These are phyloP conservation scores for Morone saxatilis DNA, from an alignment of 2,113 vertebrate species.

Conservation along the genomic window DNA sequence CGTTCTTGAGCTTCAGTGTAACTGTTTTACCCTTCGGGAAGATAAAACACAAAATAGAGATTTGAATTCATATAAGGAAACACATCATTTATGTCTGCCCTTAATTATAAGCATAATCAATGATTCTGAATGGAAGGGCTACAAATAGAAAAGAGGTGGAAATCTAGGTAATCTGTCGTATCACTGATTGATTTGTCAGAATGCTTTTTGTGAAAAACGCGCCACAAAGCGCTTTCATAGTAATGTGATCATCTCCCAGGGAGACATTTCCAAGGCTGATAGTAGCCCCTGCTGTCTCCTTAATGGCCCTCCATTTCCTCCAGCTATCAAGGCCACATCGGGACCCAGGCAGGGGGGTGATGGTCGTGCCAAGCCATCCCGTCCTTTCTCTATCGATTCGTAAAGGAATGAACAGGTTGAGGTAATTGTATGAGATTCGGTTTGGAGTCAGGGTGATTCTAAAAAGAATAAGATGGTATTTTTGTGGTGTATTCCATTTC, in stretches of 20 bases:
- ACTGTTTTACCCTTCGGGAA: slow-evolving; percentile 91
- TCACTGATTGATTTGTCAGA: slow-evolving; percentile 59
- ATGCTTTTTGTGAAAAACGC: slow-evolving; percentile 48
- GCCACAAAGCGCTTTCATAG: slow-evolving; percentile 49
- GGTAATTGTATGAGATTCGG: slow-evolving; percentile 50
- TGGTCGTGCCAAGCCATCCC: slow-evolving; percentile 53
- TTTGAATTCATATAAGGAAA: slow-evolving; percentile 1
- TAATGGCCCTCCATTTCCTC: slow-evolving; percentile 76
- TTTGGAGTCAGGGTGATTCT: slow-evolving; percentile 31
- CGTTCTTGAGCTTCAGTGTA: slow-evolving; percentile 95
- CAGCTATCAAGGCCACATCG: slow-evolving; percentile 69
- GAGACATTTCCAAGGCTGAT: slow-evolving; percentile 65
- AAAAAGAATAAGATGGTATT: slow-evolving; percentile 1
- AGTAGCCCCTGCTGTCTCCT: slow-evolving; percentile 68
- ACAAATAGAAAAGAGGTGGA: slow-evolving; percentile 33
- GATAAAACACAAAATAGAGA: slow-evolving; percentile 38
- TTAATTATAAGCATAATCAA: slow-evolving; percentile 29
- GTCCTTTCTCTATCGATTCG: slow-evolving; percentile 55
- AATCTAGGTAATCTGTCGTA: slow-evolving; percentile 45
- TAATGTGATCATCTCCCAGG: slow-evolving; percentile 70
- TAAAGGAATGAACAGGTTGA: slow-evolving; percentile 51
- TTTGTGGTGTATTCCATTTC: slow-evolving; percentile 3
- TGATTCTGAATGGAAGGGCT: neutral
- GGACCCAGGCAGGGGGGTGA: slow-evolving; percentile 66
- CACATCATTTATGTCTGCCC: neutral